Base-by-base conservation (phyloP, 1,140 invertebrate species). In the Oreohelix idahoensis region DNA sequence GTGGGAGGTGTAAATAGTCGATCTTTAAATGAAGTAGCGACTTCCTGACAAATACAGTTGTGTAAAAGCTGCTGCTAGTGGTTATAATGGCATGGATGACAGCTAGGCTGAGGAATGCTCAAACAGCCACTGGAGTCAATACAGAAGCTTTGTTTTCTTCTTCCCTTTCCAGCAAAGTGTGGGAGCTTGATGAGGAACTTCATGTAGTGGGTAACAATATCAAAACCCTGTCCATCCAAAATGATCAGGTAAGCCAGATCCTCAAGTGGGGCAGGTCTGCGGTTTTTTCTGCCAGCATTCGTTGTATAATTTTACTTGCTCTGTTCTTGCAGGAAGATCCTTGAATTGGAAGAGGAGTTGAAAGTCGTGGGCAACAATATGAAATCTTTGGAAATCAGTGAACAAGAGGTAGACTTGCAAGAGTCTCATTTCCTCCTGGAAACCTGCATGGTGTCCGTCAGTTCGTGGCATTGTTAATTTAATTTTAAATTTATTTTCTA, bases 351-450 rank as follows among this genome's bases (percentile, higher is more conserved):
- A 93, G 98, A 99, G 93, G 98, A 99, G 94, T 95, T 99, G 92
- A 97, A 98, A 92, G 98, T 99, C 90, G 98, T 99, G 93, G 98
- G 98, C 93, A 99, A 99, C 96, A 99, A 99, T 95, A 95, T 99
- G 94, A 99, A 99, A 94, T 99, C 98, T 91, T 96, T 99, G 91
- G 98, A 99, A 95, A 98, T 99, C 92, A 98, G 97, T 91, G 98
- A 91, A 84, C 86, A 89, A 84, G 90, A 92, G 91, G 91, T 91
- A 91, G 80, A 82, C 42, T 82, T 82, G 71, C 69, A 74, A n/a
- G 35, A 75, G 73, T 82, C 71, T 82, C 80, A 35, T 66, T 66
- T 23, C 80, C 80, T 74, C 85, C 85, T 84, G 69, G 79, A 85
- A 69, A 85, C 70, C 82, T 86, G 88, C 88, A 89, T 89, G 88